Base-by-base conservation (phyloP, 2,888 invertebrate species). In the Buathra laborator region DNA sequence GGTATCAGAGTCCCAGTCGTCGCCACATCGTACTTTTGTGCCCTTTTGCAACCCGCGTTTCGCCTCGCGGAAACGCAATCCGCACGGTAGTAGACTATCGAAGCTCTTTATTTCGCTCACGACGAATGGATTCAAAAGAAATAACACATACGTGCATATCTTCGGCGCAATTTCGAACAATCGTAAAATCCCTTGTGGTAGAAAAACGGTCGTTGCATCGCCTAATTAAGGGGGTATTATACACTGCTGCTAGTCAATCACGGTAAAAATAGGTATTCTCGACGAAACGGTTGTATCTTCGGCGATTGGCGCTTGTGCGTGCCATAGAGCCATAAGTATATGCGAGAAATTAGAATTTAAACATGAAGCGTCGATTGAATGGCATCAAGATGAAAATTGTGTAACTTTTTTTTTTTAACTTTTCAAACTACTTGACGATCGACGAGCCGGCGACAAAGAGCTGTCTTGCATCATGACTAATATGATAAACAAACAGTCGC, bases 151-250 rank as follows among this genome's bases (percentile, higher is more conserved):
- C 67, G 44, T 64, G 43, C 51, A 77, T 77, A 62, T 37, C 64
- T 75, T 64, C 37, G 24, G 70, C 62, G 46, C 44, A 68, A 79
- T 62, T 48, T 10, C 70, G 66, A 81, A 81, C 81, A 74, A 84
- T 81, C 68, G 74, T 74, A 9, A 9, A 70, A 81, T 81, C 72
- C 71, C 74, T 74, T 68, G 53, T 67, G 62, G 80, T 24, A 14
- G 48, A 83, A 64, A 56, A 81, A 68, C 81, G 80, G 64, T 80
- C 87, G 89, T 87, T 89, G 89, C 89, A 88, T 89, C 89, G 90
- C 88, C 89, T 92, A 90, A 91, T 91, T 91, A 90, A 90, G 90
- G 43, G 66, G 59, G 56, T 32, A 62, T 76, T 51, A 59, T 67
- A 56, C 32, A 5, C 48, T 19, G 53, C 53, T 19, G 53, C 53